Conservation (phyloP, 1,140 invertebrate species). For the Eumeta japonica region DNA sequence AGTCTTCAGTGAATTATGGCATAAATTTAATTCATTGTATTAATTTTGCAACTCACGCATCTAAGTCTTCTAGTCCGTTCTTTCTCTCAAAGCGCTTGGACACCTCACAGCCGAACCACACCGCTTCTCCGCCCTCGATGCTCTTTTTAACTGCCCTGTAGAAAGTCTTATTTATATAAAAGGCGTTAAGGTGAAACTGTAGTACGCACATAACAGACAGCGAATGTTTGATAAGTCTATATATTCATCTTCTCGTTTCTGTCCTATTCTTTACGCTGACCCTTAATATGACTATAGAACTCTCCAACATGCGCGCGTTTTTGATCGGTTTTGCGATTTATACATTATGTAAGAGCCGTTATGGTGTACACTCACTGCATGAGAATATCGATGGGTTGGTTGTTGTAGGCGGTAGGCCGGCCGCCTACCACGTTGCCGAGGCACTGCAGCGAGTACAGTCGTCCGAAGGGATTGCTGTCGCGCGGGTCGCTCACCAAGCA, state of each 20-base stretch:
- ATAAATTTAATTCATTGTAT: too few species aligned
- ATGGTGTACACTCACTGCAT: slow-evolving; percentile 55
- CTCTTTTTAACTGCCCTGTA: slow-evolving; percentile 66
- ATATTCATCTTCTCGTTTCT: too few species aligned
- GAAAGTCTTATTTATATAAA: slow-evolving; percentile 7
- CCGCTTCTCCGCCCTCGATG: slow-evolving; percentile 78
- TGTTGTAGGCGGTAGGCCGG: slow-evolving; percentile 77
- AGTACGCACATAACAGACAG: neutral
- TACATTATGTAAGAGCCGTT: too few species aligned
- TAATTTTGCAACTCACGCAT: slow-evolving; percentile 69
- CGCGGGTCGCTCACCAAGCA: slow-evolving; percentile 86
- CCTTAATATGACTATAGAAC: too few species aligned
- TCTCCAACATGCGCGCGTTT: too few species aligned
- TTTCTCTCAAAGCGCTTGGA: slow-evolving; percentile 78
- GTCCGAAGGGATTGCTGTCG: slow-evolving; percentile 70
- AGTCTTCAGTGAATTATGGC: too few species aligned
- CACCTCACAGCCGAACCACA: slow-evolving; percentile 94
- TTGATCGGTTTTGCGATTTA: too few species aligned
- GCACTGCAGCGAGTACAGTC: slow-evolving; percentile 83
- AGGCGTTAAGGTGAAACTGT: neutral
- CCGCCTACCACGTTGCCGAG: slow-evolving; percentile 84
- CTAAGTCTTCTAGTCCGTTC: slow-evolving; percentile 76
- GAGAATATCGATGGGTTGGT: slow-evolving; percentile 77
- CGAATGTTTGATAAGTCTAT: too few species aligned
- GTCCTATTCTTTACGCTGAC: too few species aligned